Conservation (phyloP, 2,113 vertebrate genomes). For the cat (Felis catus) region F.catus_Fca126_mat1.0 CM031412.1:235153501-235154000, state of each 20-base stretch:
- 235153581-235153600: neutral
- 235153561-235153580: neutral
- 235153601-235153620: accelerated
- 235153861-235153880: neutral
- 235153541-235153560: neutral
- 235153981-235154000: neutral
- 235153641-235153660: neutral
- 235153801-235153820: neutral
- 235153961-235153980: neutral
- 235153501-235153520: neutral
- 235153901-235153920: no score
- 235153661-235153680: no score
- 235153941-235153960: neutral
- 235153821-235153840: neutral
- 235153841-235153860: neutral
- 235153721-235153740: neutral
- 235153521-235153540: neutral
- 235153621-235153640: neutral
- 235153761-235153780: neutral
- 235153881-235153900: neutral
- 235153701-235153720: neutral
- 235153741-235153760: neutral
- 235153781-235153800: neutral
- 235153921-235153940: neutral
- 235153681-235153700: neutral